Conservation (phyloP, 2,888 invertebrate genomes). For the Clitarchus hookeri region DNA sequence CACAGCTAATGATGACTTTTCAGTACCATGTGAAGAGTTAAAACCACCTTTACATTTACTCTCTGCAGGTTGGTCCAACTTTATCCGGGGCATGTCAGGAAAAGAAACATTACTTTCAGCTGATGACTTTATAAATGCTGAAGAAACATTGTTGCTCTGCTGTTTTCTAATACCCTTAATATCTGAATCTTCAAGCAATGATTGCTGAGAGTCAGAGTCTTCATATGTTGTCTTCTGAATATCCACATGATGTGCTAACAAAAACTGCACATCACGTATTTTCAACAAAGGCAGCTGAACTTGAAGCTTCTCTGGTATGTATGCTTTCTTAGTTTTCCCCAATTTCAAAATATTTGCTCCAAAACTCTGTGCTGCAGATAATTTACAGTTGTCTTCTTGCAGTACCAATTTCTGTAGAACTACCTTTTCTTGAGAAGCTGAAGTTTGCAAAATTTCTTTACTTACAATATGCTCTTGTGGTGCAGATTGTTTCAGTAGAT, state of each 20-base stretch:
- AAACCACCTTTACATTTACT: neutral
- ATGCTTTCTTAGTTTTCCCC: neutral
- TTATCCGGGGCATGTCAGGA: neutral
- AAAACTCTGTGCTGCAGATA: neutral
- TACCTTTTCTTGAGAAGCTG: neutral
- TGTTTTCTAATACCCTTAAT: neutral
- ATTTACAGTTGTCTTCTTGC: neutral
- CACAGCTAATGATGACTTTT: neutral
- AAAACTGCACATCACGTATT: slow-evolving; percentile 14
- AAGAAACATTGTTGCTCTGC: neutral
- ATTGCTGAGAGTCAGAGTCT: neutral
- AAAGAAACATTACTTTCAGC: neutral
- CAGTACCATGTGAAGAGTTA: neutral
- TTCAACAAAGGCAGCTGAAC: slow-evolving; percentile 7
- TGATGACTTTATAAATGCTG: neutral
- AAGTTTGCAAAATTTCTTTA: neutral
- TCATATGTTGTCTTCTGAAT: slow-evolving; percentile 4
- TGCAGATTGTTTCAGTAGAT: neutral
- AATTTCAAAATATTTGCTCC: neutral
- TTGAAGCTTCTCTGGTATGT: neutral
- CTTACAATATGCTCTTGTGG: neutral
- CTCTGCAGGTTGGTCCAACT: neutral
- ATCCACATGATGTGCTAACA: slow-evolving; percentile 1
- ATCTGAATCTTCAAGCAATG: neutral
- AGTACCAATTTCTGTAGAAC: neutral